Percentiles rank a stretch among this genome's conserved stretches.
These are phyloP conservation scores for Smutsia gigantea DNA, from an alignment of 2,797 vertebrate species.

Conservation along the genomic window DNA sequence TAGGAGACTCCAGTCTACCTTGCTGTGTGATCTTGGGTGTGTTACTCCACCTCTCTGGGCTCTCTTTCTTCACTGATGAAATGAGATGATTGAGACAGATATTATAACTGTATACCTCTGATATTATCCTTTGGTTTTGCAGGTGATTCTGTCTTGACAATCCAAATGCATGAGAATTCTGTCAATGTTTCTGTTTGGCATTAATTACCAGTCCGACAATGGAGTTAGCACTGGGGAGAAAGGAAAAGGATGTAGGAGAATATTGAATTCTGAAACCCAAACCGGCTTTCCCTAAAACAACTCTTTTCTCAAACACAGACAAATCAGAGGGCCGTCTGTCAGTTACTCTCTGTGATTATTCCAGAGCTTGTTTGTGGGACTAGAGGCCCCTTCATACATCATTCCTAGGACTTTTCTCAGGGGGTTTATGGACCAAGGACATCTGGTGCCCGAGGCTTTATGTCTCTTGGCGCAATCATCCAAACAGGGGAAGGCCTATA, in stretches of 20 bases:
- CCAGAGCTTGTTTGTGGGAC: neutral
- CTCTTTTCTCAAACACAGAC: neutral
- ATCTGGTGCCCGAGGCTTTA: slow-evolving; percentile 83
- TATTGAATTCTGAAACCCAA: neutral
- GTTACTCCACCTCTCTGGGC: neutral
- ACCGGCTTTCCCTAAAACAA: neutral
- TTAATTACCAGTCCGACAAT: neutral
- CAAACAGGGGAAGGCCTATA: slow-evolving; percentile 79
- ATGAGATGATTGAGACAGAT: neutral
- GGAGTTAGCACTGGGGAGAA: neutral
- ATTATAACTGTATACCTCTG: neutral
- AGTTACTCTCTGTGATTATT: neutral
- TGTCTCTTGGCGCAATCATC: slow-evolving; percentile 85
- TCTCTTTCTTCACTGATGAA: neutral
- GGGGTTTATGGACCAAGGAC: slow-evolving; percentile 86
- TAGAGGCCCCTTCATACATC: neutral
- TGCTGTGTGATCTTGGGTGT: neutral
- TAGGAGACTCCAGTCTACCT: neutral
- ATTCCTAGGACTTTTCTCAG: slow-evolving; percentile 68
- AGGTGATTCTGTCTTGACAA: neutral
- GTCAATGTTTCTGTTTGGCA: neutral
- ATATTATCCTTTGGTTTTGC: neutral
- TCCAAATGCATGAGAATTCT: neutral
- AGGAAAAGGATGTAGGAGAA: neutral
- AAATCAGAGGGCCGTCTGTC: neutral